Conservation (phyloP, 2,888 invertebrate species). For the Acrobasis suavella region DNA sequence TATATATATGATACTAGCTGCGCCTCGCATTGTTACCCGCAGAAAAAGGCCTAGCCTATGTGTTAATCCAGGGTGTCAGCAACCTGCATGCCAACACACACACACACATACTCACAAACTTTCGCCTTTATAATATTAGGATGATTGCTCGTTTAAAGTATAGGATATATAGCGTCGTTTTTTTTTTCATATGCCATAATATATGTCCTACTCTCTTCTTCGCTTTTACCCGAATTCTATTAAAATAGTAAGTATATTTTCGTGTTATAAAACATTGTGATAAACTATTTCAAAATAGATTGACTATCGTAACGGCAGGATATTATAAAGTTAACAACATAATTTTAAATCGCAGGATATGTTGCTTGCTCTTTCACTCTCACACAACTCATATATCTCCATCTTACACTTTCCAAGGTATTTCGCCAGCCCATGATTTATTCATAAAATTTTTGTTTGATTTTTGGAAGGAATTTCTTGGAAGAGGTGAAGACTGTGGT, state of each 20-base stretch:
- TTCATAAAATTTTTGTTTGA: constrained; percentile 52
- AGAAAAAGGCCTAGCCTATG: no score
- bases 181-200: no score
- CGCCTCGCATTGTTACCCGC: no score
- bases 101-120: no score
- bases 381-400: constrained; percentile 25
- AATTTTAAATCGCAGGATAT: constrained; percentile 60
- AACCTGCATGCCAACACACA: no score
- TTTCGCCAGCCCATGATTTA: constrained; percentile 58
- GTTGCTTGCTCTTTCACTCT: constrained; percentile 47
- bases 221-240: no score
- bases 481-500: constrained; percentile 55
- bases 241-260: neutral
- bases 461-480: constrained; percentile 44
- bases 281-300: neutral
- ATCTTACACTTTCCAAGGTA: constrained; percentile 47
- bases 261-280: neutral
- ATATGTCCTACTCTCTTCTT: no score
- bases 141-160: no score
- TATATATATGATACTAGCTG: no score
- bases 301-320: constrained; percentile 49
- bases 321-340: constrained; percentile 72
- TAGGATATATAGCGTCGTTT: no score
- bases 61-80: no score
- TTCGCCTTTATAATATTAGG: no score